Evolutionary conservation across 2,113 vertebrate genomes (phyloP), one percentile per base, ranked within the genome.

Genomic region (Oostethus manadensis): DNA sequence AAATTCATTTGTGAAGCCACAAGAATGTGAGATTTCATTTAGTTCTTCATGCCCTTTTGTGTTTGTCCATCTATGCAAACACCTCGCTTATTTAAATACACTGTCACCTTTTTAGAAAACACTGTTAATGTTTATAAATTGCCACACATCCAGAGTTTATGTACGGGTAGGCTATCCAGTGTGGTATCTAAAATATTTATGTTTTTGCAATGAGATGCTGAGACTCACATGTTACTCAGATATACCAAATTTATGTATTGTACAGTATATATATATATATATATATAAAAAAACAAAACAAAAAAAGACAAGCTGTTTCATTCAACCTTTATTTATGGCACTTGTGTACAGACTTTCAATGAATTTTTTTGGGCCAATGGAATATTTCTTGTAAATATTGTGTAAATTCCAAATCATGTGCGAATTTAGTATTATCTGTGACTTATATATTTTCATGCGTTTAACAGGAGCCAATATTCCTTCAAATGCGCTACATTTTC

Each of bases 241-340:
- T 62, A 77, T 73, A 89, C 79, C 77, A 84, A 84, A 84, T 78
- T 49, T 72, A 53, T 82, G 50, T 79, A 56, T 79, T 68, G 20
- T 51, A 42, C 58, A 54, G 3, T 11, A 38, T 26, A 43, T 29
- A 29, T 29, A 29, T 29, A 29, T 29, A 29, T 29, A 29, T 29
- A 29, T 29, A 29, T 29, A 29, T 29, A 29, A 4, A 35, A 55
- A 54, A n/a, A 44, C 23, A 51, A 55, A 43, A 65, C 35, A 68
- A 53, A 70, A 64, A 53, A 64, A 70, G 77, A 86, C 84, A 84
- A 85, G 77, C 76, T 84, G 78, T 86, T 85, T 79, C 73, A 76
- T 79, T 78, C 67, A 67, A 71, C 72, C 54, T 80, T 77, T 88
- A 79, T 88, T 88, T 85, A 88, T 84, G 56, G 76, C 59, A 65